Evolutionary conservation across 2,113 vertebrate species (phyloP).

Genomic region (Poeciliopsis occidentalis): DNA sequence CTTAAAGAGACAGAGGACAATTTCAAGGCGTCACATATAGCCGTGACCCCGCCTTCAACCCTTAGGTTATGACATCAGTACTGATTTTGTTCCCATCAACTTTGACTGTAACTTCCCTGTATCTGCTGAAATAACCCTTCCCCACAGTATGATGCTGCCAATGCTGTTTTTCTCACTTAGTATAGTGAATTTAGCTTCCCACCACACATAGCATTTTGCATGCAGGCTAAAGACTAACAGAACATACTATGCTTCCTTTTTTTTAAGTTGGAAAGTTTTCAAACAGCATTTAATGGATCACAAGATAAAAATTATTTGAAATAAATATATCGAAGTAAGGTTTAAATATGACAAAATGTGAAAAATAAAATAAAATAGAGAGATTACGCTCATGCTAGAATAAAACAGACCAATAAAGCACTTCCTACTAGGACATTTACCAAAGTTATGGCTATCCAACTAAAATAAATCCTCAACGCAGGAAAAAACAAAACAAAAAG

Average conservation of each 20-base stretch:
- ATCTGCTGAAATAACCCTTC: too few relatives aligned
- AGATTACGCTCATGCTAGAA: too few relatives aligned
- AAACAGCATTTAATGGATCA: not conserved
- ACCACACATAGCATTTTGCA: not conserved
- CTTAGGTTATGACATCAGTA: not conserved
- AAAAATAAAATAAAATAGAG: too few relatives aligned
- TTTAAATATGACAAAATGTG: not conserved
- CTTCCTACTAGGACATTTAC: not conserved
- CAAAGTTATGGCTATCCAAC: not conserved
- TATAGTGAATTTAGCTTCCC: not conserved
- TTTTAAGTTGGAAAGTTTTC: too few relatives aligned
- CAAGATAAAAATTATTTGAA: too few relatives aligned
- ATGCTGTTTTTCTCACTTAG: not conserved
- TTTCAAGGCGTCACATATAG: too few relatives aligned
- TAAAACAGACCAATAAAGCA: not conserved
- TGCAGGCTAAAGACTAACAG: not conserved
- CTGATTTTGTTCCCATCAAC: not conserved
- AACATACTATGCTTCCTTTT: too few relatives aligned
- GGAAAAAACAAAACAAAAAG: not conserved
- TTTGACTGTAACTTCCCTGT: not conserved
- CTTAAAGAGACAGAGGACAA: too few relatives aligned
- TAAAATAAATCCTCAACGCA: not conserved
- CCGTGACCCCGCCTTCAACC: not conserved
- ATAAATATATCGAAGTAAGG: too few relatives aligned
- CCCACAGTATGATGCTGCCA: not conserved